A percentile compares a stretch with the other conserved stretches of the same genome.
Conservation (phyloP, 2,888 invertebrate species). For the Dolichopus griseipennis region DNA sequence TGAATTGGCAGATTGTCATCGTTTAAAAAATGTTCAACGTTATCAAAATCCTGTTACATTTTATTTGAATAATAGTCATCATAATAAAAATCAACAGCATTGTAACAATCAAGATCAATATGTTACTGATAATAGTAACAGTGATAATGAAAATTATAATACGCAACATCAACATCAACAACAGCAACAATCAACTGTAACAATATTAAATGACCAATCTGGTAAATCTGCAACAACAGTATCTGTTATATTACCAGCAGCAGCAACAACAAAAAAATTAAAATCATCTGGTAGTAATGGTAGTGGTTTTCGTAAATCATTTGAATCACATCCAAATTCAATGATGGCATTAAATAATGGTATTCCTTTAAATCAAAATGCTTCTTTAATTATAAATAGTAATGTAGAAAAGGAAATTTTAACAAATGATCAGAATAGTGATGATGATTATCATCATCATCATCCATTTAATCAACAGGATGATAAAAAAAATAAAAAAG, state of each 20-base stretch:
- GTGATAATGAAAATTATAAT: background rate
- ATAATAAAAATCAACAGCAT: background rate
- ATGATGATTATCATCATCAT: background rate
- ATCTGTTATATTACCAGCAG: background rate
- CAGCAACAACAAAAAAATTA: background rate
- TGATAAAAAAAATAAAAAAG: background rate
- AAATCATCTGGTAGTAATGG: background rate
- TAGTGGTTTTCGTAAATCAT: background rate
- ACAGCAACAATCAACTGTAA: background rate
- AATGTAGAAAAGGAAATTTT: background rate
- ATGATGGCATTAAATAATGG: conserved; percentile 1
- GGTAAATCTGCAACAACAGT: background rate
- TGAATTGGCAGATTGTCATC: background rate
- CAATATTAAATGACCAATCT: background rate
- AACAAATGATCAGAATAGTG: background rate
- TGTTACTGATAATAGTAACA: background rate
- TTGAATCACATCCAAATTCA: background rate
- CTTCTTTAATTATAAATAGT: background rate
- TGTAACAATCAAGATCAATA: no score
- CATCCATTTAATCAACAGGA: background rate
- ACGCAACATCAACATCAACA: no score
- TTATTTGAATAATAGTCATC: background rate
- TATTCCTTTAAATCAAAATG: background rate
- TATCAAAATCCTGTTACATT: background rate
- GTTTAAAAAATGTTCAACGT: conserved; percentile 1